Base-by-base conservation (phyloP, 2,113 vertebrate species). In the Limnothrissa miodon region DNA sequence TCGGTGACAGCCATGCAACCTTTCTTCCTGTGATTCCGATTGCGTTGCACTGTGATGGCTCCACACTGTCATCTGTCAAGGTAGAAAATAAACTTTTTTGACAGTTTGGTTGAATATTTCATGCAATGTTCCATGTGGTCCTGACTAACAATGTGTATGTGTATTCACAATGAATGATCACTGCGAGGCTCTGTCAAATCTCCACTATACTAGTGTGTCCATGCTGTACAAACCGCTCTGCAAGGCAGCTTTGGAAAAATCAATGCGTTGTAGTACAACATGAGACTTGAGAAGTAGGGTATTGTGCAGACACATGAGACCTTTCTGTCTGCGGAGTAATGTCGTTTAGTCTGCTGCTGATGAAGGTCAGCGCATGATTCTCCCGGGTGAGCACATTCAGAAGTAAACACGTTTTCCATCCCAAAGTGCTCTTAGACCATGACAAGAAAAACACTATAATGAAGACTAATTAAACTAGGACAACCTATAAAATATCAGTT, bases 71-170 rank as follows among this genome's bases (percentile, higher is more conserved):
- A 66, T 66, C n/a, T 29, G 59, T 13, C 11, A 25, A 74, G 59
- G 59, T 66, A 13, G 3, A 66, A 6, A 25, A 25, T 3, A n/a
- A 29, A 11, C 6, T 10, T 66, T 29, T n/a, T 66, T 66, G n/a
- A 66, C 59, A 66, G 66, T 33, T 33, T 74, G 66, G 66, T 74
- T 74, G 33, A 74, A 74, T 74, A 74, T 74, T 74, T 74, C 10
- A 74, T 74, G 33, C 15, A 13, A 13, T 33, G 66, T 36, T 11
- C 29, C 66, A 74, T 39, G 4, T 11, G 0, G 66, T 33, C 29
- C 29, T 36, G 66, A 33, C 25, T 36, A 74, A 74, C 15, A 10
- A 74, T 36, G 62, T 70, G 0, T 70, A 2, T 56, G n/a, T n/a
- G n/a, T 70, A 36, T 70, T 70, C 62, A 15, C 36, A 70, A 70